Evolutionary conservation across 2,797 vertebrate species (phyloP), one percentile per base, ranked within the genome.

Genomic region (Leptodactylus fallax): DNA sequence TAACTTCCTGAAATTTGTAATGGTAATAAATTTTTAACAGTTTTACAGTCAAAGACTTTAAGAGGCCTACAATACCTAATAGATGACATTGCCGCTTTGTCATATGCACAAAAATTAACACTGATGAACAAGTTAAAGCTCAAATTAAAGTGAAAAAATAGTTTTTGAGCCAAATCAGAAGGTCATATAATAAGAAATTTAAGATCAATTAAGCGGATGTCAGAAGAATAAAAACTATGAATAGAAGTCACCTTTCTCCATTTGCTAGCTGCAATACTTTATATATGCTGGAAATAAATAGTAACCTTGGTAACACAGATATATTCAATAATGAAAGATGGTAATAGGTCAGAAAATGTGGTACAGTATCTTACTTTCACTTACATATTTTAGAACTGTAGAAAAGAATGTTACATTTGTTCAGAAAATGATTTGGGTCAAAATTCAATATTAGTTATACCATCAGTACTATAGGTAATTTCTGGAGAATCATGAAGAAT

Each of bases 151-250:
- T 61, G n/a, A 76, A 76, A 55, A 65, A 58, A 78, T 63, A 23
- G 19, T 51, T 77, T 85, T 78, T 85, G 45, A 85, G 83, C 83
- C 45, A 85, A 85, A 77, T 85, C 56, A 85, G 83, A 85, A 85
- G 83, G 83, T 85, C 83, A 78, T 61, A 78, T 85, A 77, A 85
- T 85, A 85, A 85, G 83, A 85, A 77, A 63, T 77, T 63, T 85
- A 77, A 78, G 56, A 78, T 78, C 83, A 85, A 77, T 85, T 85
- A 85, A 65, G 83, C 0, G 9, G 58, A 78, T 77, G 83, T 85
- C 83, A 77, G 21, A 76, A 27, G 56, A 65, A 85, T 85, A 77
- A 85, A 61, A 85, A 49, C 69, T 85, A 58, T 21, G 23, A 51
- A 53, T 63, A 85, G 71, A 85, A 78, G 83, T 85, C 83, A 85